Conservation (phyloP, 2,888 invertebrate species). For the Cremastinae sp. region DNA sequence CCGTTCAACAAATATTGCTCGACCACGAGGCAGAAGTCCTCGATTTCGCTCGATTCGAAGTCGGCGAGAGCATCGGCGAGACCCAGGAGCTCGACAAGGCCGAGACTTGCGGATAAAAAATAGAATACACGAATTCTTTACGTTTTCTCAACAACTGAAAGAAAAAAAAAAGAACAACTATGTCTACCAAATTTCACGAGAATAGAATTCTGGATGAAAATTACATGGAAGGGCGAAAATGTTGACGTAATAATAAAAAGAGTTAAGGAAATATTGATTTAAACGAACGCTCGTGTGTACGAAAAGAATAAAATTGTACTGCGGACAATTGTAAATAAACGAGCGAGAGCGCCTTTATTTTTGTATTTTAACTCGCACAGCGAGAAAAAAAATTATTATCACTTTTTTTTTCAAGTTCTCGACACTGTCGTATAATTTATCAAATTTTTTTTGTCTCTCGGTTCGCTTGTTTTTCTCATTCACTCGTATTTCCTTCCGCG, state of each 20-base stretch:
- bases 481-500: conserved; percentile 7
- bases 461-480: neutral
- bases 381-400: conserved; percentile 4
- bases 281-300: no score
- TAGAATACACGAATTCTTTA: neutral
- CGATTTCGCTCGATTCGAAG: conserved; percentile 93
- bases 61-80: conserved; percentile 85
- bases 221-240: no score
- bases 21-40: conserved; percentile 86
- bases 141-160: neutral
- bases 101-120: conserved; percentile 84
- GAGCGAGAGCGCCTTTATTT: conserved; percentile 42
- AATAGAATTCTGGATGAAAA: no score
- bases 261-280: neutral
- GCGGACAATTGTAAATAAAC: conserved; percentile 45
- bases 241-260: neutral
- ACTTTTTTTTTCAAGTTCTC: neutral
- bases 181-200: no score
- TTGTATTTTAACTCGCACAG: neutral
- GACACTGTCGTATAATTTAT: neutral
- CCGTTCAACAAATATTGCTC: conserved; percentile 87
- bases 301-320: no score
- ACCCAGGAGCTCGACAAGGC: conserved; percentile 83
- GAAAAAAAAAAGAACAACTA: no score
- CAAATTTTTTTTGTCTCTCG: no score